phyloP scores from a whole-genome alignment of 1,140 invertebrate species.

The Trinorchestia longiramus region DNA sequence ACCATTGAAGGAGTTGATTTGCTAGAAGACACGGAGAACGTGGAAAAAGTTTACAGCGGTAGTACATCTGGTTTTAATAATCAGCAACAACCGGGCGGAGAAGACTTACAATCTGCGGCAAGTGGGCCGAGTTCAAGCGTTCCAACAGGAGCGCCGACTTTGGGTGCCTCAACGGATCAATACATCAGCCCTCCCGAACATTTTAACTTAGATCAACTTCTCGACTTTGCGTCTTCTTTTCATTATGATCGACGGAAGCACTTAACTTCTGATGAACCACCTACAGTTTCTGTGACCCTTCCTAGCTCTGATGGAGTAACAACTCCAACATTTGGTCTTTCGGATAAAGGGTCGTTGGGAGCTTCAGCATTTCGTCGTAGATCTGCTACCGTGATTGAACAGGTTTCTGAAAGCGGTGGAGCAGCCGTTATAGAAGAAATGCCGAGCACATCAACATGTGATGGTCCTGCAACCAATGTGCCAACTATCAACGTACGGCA shows the following conservation, averaged over 20 bases:
- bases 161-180: constrained; percentile 57
- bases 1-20: constrained; percentile 41
- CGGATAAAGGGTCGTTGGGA: constrained; percentile 14
- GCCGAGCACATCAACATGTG: constrained; percentile 62
- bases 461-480: constrained; percentile 56
- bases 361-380: constrained; percentile 63
- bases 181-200: constrained; percentile 66
- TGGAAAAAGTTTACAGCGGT: constrained; percentile 67
- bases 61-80: constrained; percentile 35
- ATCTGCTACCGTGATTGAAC: constrained; percentile 64
- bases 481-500: constrained; percentile 58
- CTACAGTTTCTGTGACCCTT: constrained; percentile 58
- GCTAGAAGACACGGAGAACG: constrained; percentile 67
- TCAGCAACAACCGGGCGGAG: constrained; percentile 4
- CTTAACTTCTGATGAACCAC: constrained; percentile 59
- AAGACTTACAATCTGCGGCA: constrained; percentile 32
- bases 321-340: constrained; percentile 57
- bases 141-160: constrained; percentile 28
- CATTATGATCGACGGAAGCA: constrained; percentile 67
- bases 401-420: constrained; percentile 58
- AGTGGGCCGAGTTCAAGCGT: constrained; percentile 49
- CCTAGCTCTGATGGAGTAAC: constrained; percentile 59
- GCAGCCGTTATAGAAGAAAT: constrained; percentile 63
- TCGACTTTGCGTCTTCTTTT: constrained; percentile 67
- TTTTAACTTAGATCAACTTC: constrained; percentile 68